A percentile compares a stretch with the other conserved stretches of the same genome.
These are phyloP conservation scores for Eupsilia transversa DNA, from an alignment of 2,888 invertebrate species.

Conservation along the genomic window DNA sequence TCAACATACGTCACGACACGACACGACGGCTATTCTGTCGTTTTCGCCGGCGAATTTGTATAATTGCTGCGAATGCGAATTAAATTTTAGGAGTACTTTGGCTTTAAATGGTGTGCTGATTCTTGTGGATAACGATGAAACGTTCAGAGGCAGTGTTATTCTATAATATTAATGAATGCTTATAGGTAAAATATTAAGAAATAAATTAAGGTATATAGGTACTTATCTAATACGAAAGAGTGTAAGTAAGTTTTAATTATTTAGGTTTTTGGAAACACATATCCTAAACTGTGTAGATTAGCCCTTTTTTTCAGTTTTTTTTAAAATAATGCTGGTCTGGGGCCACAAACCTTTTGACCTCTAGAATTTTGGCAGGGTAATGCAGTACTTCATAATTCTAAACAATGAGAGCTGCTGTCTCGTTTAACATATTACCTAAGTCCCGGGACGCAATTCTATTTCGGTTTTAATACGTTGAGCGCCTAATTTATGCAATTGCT, in stretches of 20 bases:
- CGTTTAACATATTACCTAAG: conserved; percentile 37
- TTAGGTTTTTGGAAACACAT: too few relatives aligned
- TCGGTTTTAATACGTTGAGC: conserved; percentile 37
- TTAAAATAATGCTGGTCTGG: neutral
- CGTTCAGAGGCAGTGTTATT: too few relatives aligned
- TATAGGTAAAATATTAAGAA: too few relatives aligned
- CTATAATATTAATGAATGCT: too few relatives aligned
- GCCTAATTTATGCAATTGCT: conserved; percentile 40
- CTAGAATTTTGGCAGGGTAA: neutral
- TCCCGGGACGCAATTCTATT: conserved; percentile 39
- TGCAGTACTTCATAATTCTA: neutral
- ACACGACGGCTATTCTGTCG: conserved; percentile 42
- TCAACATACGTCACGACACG: conserved; percentile 67
- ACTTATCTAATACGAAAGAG: too few relatives aligned
- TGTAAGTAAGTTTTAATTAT: too few relatives aligned
- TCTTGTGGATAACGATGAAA: conserved; percentile 10
- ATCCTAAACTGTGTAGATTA: too few relatives aligned
- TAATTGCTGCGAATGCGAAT: conserved; percentile 51
- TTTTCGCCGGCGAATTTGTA: conserved; percentile 51
- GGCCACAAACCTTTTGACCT: neutral
- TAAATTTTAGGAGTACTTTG: conserved; percentile 35
- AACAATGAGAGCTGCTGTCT: conserved; percentile 25
- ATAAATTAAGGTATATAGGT: too few relatives aligned
- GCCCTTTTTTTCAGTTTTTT: too few relatives aligned
- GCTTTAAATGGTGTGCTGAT: conserved; percentile 25